Conservation (phyloP, 2,888 invertebrate genomes). For the Torymus tubicola region DNA sequence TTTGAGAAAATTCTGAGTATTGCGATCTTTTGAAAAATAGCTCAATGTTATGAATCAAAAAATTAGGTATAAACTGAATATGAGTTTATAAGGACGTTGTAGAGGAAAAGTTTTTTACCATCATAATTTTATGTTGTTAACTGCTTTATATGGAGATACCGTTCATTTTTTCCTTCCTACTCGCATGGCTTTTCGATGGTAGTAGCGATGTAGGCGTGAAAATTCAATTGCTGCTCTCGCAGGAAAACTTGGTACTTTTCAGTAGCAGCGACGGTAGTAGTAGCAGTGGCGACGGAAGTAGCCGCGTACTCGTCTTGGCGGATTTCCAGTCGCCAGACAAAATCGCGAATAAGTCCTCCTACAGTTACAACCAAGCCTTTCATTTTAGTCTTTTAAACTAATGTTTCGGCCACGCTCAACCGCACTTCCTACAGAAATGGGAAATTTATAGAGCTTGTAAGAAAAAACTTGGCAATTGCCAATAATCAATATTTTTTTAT, state of each 20-base stretch:
- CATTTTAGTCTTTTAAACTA: conserved; percentile 29
- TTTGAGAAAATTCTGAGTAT: no score
- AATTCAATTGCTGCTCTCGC: conserved; percentile 66
- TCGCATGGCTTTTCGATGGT: background rate
- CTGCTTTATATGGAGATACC: conserved; percentile 5
- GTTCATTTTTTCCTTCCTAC: conserved; percentile 14
- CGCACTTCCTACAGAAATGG: conserved; percentile 23
- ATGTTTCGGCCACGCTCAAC: conserved; percentile 23
- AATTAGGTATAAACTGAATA: background rate
- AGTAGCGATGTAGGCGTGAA: conserved; percentile 57
- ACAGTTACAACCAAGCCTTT: no score
- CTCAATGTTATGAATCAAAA: no score
- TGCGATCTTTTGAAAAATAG: no score
- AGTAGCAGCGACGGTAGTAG: conserved; percentile 13
- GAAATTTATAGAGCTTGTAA: conserved; percentile 19
- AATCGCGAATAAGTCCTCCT: conserved; percentile 49
- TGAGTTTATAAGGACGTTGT: conserved; percentile 2
- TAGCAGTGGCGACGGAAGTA: background rate
- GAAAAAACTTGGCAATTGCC: background rate
- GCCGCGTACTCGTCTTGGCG: conserved; percentile 60
- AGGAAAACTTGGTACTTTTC: conserved; percentile 30
- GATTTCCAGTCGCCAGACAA: conserved; percentile 63
- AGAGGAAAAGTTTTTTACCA: background rate
- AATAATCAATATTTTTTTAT: background rate
- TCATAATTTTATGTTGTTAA: conserved; percentile 3